Conservation (phyloP, 2,113 vertebrate species). For the Prolemur simus region DNA sequence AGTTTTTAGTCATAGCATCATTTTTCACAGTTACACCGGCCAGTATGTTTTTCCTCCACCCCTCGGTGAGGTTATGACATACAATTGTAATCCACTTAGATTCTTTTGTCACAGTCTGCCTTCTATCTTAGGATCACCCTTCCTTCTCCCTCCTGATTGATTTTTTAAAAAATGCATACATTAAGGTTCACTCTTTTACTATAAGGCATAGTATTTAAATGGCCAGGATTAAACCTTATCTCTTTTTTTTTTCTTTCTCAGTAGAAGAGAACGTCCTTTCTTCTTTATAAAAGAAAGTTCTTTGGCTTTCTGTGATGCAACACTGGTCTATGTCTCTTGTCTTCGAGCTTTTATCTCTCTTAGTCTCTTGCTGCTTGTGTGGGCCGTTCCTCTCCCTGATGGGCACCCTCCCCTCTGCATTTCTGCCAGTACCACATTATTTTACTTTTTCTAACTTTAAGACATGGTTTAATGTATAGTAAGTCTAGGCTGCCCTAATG, state of each 20-base stretch:
- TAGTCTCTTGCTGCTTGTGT: not conserved
- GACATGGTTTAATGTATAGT: not conserved
- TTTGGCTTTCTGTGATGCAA: not conserved
- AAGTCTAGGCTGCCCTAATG: not conserved
- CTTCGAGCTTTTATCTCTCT: not conserved
- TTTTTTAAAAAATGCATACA: not conserved
- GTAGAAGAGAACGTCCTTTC: not conserved
- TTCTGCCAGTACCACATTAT: not conserved
- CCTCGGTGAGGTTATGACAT: not conserved
- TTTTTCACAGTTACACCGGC: not conserved
- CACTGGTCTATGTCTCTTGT: not conserved
- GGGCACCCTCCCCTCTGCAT: not conserved
- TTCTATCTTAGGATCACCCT: not conserved
- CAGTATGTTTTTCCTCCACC: not conserved
- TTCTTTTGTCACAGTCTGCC: not conserved
- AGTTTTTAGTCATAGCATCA: not conserved
- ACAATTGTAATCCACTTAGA: not conserved
- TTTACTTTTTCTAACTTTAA: not conserved
- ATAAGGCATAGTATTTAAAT: not conserved
- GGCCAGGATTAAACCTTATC: not conserved
- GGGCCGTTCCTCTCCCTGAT: not conserved
- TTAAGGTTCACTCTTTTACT: not conserved
- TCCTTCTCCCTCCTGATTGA: not conserved
- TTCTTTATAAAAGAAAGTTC: not conserved
- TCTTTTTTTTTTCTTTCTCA: not conserved